phyloP scores from a whole-genome alignment of 2,113 vertebrate genomes.

The Pyrgilauda ruficollis region DNA sequence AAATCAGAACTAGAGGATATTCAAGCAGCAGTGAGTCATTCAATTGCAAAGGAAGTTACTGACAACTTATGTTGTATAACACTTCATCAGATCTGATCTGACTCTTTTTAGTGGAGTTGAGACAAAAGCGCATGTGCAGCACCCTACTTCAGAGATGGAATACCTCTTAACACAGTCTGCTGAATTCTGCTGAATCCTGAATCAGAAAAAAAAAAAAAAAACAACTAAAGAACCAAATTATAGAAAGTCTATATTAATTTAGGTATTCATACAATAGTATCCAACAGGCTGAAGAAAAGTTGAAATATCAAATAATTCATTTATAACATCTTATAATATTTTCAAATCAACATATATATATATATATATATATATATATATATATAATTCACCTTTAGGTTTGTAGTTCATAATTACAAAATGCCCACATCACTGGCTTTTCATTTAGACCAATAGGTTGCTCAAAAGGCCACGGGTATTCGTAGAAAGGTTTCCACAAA shows the following conservation, averaged over 20 bases:
- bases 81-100: neutral
- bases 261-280: neutral
- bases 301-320: neutral
- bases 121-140: accelerated
- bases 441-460: neutral
- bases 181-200: neutral
- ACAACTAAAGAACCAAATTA: neutral
- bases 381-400: neutral
- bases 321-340: neutral
- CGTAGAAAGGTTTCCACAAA: neutral
- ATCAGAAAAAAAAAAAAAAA: neutral
- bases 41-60: neutral
- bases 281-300: neutral
- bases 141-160: neutral
- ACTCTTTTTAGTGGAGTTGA: neutral
- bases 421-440: neutral
- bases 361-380: neutral
- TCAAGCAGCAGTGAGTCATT: neutral
- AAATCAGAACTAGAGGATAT: neutral
- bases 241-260: neutral
- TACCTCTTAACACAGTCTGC: neutral
- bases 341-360: neutral
- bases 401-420: neutral
- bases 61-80: neutral
- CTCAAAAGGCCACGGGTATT: neutral